Evolutionary conservation across 2,113 vertebrate species (phyloP), one percentile per base, ranked within the genome.

Genomic region (Hippocampus comes): DNA sequence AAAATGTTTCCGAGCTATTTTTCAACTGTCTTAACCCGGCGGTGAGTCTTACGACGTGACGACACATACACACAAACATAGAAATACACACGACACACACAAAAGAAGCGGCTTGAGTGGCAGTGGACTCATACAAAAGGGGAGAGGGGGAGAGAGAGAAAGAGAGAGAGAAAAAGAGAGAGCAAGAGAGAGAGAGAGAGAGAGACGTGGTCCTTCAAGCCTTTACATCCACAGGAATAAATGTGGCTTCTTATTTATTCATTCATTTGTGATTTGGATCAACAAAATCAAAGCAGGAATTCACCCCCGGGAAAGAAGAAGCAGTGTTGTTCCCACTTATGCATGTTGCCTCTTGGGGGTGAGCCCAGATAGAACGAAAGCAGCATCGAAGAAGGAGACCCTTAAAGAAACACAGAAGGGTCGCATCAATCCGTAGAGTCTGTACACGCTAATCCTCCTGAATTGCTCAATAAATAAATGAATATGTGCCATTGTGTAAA

Each of bases 201-300:
- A 86, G 79, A 84, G 82, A 86, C 72, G 72, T 78, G 74, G 82
- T 87, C 81, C 72, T 83, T 83, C 84, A 88, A 68, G 88, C 84
- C 75, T 86, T 81, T 84, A 91, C 82, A 88, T 91, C 86, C 84
- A 91, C 82, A 77, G 72, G 88, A 91, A 90, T 89, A 88, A 88
- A 91, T 92, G 93, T 92, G 90, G 90, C 89, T 93, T 92, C 83
- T 90, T 81, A 70, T 90, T 90, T 89, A 86, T 91, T 90, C 86
- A 91, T 91, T 91, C 87, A 84, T 86, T 38, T 83, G 74, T 82
- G 77, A 84, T 82, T 83, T 79, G 78, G 75, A 73, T 77, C 60
- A 78, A 86, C 1, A 48, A 67, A 74, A 63, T 23, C 49, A 68
- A 72, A 71, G 76, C 78, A 81, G 72, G 42, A 42, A 69, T 67